These are phyloP conservation scores for Tipula unca DNA, from an alignment of 2,888 invertebrate genomes.

Conservation along the genomic window DNA sequence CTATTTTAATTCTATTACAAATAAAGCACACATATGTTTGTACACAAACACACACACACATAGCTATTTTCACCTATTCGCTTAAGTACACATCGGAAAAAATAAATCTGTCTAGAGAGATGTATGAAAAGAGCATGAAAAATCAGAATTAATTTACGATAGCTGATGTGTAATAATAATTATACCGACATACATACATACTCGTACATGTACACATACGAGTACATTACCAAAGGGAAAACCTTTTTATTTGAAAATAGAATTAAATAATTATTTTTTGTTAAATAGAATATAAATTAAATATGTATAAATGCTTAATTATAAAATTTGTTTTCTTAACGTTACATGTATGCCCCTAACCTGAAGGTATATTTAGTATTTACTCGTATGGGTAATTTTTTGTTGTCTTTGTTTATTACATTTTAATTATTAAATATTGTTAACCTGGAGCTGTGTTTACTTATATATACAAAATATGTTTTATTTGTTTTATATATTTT, in stretches of 20 bases:
- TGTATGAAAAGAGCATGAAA: neutral
- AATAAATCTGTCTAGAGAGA: neutral
- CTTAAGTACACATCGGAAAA: neutral
- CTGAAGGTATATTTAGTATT: neutral
- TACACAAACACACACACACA: neutral
- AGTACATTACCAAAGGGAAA: neutral
- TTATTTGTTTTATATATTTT: neutral
- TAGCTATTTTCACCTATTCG: neutral
- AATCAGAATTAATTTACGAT: neutral
- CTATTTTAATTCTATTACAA: neutral
- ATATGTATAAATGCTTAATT: neutral
- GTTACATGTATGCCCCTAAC: neutral
- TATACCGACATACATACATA: neutral
- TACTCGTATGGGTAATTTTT: neutral
- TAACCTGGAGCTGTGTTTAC: neutral
- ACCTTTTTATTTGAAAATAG: neutral
- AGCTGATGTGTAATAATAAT: neutral
- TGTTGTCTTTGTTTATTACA: neutral
- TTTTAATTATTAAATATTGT: neutral
- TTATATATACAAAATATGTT: neutral
- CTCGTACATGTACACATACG: too few relatives aligned
- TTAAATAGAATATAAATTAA: neutral
- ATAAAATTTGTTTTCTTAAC: neutral
- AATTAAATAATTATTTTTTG: neutral
- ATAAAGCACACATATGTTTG: neutral